Percentiles rank a stretch among this genome's conserved stretches.
Evolutionary conservation across 2,888 invertebrate genomes (phyloP).

Genomic region (Parnassius smintheus): DNA sequence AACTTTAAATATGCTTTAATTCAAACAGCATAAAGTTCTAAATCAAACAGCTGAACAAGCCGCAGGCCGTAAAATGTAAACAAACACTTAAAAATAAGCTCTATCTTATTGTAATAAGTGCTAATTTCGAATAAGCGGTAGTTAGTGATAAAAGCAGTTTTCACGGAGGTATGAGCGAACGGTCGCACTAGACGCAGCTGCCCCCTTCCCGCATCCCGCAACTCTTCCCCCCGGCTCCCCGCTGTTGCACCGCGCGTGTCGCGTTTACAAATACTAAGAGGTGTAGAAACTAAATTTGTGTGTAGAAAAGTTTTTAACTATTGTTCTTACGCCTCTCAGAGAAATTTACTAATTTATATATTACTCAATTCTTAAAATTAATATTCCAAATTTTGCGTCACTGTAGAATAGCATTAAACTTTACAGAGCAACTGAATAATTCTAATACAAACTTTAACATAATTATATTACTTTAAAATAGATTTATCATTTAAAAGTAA

Average conservation of each 20-base stretch:
- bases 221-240: conserved; percentile 44
- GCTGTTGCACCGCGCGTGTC: conserved; percentile 67
- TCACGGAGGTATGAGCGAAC: conserved; percentile 61
- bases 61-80: background rate
- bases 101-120: background rate
- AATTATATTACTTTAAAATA: too few species aligned
- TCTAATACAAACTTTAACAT: too few species aligned
- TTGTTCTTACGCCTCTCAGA: too few species aligned
- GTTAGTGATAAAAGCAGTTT: conserved; percentile 66
- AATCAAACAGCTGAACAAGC: background rate
- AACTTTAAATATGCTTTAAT: conserved; percentile 26
- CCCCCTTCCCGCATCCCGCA: conserved; percentile 48
- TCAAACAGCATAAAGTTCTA: conserved; percentile 21
- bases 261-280: conserved; percentile 54
- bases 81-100: conserved; percentile 4
- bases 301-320: background rate
- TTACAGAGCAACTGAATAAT: too few species aligned
- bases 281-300: conserved; percentile 17
- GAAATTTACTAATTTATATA: too few species aligned
- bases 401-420: too few species aligned
- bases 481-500: too few species aligned
- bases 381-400: too few species aligned
- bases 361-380: too few species aligned
- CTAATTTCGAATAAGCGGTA: conserved; percentile 36
- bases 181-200: conserved; percentile 76